phyloP scores from a whole-genome alignment of 2,797 vertebrate species.

The Pyrrhura leucotis region DNA sequence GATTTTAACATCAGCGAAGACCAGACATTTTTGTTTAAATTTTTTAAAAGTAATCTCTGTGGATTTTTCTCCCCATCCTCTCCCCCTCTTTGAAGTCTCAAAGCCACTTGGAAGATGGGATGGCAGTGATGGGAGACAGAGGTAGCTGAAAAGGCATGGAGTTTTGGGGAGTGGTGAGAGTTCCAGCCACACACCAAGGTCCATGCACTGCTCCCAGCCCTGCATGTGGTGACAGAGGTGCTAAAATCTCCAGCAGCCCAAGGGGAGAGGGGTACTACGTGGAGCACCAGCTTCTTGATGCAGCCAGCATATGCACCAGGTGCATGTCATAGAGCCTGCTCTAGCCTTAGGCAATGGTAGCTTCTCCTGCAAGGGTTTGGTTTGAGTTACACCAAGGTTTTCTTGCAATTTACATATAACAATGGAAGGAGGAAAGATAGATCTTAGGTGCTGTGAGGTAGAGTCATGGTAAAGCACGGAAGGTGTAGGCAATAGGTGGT shows the following conservation, averaged over 20 bases:
- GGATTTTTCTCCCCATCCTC: neutral
- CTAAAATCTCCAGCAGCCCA: accelerated
- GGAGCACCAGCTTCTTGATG: neutral
- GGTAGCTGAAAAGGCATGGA: neutral
- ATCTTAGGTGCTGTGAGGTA: too few species aligned
- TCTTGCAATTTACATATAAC: neutral
- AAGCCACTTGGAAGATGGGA: neutral
- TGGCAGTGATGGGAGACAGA: neutral
- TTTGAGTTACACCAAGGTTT: neutral
- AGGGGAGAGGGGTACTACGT: accelerated
- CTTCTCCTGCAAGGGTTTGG: neutral
- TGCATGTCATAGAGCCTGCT: accelerated
- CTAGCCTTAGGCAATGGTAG: neutral
- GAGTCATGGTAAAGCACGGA: accelerated
- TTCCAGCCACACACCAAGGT: neutral
- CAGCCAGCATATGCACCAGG: neutral
- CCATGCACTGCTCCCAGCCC: accelerated
- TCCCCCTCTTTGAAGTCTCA: constrained; percentile 4
- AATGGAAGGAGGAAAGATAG: neutral
- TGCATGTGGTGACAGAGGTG: accelerated
- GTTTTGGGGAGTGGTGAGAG: accelerated
- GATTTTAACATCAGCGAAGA: constrained; percentile 35
- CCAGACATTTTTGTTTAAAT: constrained; percentile 45
- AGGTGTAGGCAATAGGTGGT: neutral
- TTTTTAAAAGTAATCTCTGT: constrained; percentile 32